Evolutionary conservation across 2,113 vertebrate genomes (phyloP), one percentile per base, ranked within the genome.

Genomic region (Pluvianellus socialis): DNA sequence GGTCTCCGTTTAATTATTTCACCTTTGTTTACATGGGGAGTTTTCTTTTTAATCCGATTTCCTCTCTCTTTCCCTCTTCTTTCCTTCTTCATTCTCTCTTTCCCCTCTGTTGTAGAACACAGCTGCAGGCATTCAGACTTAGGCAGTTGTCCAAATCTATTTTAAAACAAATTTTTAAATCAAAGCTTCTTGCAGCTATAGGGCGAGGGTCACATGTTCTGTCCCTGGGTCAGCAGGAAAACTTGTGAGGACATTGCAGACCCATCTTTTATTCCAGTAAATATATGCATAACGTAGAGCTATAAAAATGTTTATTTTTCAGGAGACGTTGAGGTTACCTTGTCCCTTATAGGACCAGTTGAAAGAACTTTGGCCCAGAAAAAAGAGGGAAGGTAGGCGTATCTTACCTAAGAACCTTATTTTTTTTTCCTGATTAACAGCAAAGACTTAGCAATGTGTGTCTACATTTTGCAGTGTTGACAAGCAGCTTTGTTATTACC

Each of bases 111-210:
- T 85, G 61, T 55, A 86, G 84, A 81, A 49, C 18, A 66, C 83
- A 91, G 56, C 27, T 11, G 9, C n/a, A 73, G 79, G 70, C 86
- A 81, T 73, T 91, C 59, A 56, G 50, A 70, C 13, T 84, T 79
- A 84, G 94, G 96, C 93, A 88, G 44, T 22, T 92, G 67, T 91
- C 90, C 94, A 96, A 95, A 90, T 70, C 75, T 94, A 94, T 93
- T 92, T 96, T 91, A 92, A 96, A 95, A 56, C 35, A 86, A 67
- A 61, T 81, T 86, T 95, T 94, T 68, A 85, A 79, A 95, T 89
- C 90, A 92, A 82, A 94, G 72, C 61, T 84, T 84, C 56, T 92
- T 92, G 53, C 86, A 89, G 62, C 70, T 92, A 28, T 32, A 91
- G 85, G 71, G 30, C 4, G 1, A 89, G 32, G 71, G 85, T 88